Conservation (phyloP, 2,888 invertebrate species). For the Formica aserva region DNA sequence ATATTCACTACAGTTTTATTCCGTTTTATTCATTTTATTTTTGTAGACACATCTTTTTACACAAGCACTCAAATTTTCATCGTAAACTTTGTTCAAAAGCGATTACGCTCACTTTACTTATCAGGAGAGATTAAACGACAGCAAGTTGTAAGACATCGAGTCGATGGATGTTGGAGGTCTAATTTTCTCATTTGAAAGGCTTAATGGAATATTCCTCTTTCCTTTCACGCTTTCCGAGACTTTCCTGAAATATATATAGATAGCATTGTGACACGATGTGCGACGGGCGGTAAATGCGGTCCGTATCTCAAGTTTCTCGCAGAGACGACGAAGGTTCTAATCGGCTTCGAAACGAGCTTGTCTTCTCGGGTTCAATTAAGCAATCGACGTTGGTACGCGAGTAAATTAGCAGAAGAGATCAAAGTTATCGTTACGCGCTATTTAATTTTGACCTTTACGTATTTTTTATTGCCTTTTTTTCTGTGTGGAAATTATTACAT, state of each 20-base stretch:
- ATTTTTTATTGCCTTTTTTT: neutral
- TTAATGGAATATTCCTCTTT: slow-evolving; percentile 58
- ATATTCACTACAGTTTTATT: neutral
- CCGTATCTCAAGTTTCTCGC: slow-evolving; percentile 15
- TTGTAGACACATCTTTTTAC: neutral
- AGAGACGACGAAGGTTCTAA: slow-evolving; percentile 51
- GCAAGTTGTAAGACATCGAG: slow-evolving; percentile 57
- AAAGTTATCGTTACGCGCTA: slow-evolving; percentile 24
- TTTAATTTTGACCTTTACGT: neutral
- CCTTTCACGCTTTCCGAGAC: neutral
- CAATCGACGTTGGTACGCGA: slow-evolving; percentile 55
- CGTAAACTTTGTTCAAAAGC: neutral
- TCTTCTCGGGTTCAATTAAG: slow-evolving; percentile 58
- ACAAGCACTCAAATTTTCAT: neutral
- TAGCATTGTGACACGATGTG: slow-evolving; percentile 5
- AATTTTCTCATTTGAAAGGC: slow-evolving; percentile 66
- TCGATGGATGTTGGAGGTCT: slow-evolving; percentile 50
- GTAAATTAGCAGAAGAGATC: slow-evolving; percentile 55
- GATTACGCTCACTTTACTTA: neutral
- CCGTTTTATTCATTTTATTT: neutral
- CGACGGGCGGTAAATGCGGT: slow-evolving; percentile 20
- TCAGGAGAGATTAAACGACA: slow-evolving; percentile 40
- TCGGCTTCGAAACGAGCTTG: slow-evolving; percentile 54
- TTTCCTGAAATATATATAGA: slow-evolving; percentile 28
- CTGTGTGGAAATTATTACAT: neutral